These are phyloP conservation scores for Cyprinodon tularosa DNA, from an alignment of 2,113 vertebrate genomes.

Conservation along the genomic window DNA sequence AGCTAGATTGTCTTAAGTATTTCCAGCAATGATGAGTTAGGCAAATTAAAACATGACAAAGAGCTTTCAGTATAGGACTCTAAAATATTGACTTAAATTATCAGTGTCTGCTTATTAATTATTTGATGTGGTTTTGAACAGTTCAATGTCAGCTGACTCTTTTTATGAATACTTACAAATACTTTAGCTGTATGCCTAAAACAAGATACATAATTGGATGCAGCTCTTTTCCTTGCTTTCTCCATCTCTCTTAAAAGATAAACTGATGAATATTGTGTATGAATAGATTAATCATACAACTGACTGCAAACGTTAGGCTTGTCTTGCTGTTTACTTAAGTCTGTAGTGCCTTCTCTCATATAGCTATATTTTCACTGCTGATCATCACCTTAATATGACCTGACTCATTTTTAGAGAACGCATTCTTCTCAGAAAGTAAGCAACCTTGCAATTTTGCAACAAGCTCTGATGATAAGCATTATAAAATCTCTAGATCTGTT, in stretches of 20 bases:
- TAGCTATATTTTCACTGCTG: not conserved
- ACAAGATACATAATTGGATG: not conserved
- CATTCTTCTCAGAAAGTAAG: not conserved
- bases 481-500: not conserved
- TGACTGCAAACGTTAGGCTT: too few species aligned
- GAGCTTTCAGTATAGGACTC: too few species aligned
- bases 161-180: not conserved
- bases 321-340: not conserved
- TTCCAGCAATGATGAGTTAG: not conserved
- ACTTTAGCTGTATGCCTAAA: not conserved
- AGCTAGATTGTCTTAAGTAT: not conserved
- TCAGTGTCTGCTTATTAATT: slow-evolving; percentile 10
- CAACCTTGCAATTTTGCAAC: not conserved
- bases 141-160: not conserved
- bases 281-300: too few species aligned
- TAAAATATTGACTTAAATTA: not conserved
- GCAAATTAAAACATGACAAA: not conserved
- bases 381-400: not conserved
- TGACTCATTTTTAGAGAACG: not conserved
- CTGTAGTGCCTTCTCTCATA: not conserved
- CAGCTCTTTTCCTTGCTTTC: too few species aligned
- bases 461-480: not conserved
- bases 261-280: too few species aligned
- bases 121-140: not conserved
- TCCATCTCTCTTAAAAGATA: not conserved